Evolutionary conservation across 2,797 vertebrate species (phyloP), one percentile per base, ranked within the genome.

Genomic region (Pachyuromys duprasi): DNA sequence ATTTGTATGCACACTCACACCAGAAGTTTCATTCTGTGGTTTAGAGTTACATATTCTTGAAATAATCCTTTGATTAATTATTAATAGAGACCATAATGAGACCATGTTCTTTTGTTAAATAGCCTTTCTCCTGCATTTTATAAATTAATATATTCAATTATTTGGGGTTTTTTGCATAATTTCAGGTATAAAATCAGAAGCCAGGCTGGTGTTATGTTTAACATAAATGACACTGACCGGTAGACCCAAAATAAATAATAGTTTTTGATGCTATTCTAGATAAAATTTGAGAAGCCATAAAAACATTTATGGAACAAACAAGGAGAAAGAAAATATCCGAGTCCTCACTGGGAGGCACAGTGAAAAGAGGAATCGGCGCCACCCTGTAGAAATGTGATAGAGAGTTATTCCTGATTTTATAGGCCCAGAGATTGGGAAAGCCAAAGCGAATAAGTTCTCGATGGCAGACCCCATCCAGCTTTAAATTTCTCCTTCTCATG

Each of bases 71-170:
- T 86, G 74, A 36, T 6, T 80, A 89, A 88, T 89, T 82, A 90
- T 92, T 91, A 83, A 93, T 72, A 76, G 74, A 45, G 45, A 80
- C 33, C 55, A 36, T 69, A 60, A 53, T 92, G 42, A 90, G 31
- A 84, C 90, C 95, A 63, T 95, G 20, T 86, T 95, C 60, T 81
- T 33, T 74, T 93, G 26, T 82, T 88, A 92, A 96, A 94, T 91
- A 60, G 76, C 0, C 31, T 53, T 18, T 49, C 42, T 91, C n/a
- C 62, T 86, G 75, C 74, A 91, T 65, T 82, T n/a, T 80, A 33
- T 62, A 55, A 89, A 74, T 80, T 81, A 75, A 90, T 92, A 70
- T 62, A 62, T 81, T 91, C 84, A 87, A 90, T 97, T 92, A 90
- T 57, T 28, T 11, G 11, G 49, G 49, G 49, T 49, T 49, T 22